Base-by-base conservation (phyloP, 2,797 vertebrate species). In the Hypotaenidia philippensis region DNA sequence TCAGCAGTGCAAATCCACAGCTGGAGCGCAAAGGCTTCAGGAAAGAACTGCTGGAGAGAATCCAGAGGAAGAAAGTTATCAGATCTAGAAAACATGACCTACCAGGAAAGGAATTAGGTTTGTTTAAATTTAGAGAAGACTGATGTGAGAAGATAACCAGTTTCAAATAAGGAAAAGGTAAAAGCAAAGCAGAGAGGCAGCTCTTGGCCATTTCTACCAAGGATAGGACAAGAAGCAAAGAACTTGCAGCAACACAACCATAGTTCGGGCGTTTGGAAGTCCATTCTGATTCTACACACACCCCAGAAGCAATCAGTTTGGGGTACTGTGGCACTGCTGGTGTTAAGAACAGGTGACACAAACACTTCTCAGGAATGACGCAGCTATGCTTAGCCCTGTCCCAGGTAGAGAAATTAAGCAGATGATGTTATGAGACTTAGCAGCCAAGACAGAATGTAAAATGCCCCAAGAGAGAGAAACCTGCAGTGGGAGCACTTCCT, bases 71-170 rank as follows among this genome's bases (percentile, higher is more conserved):
- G 83, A 95, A 95, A 94, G 52, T 92, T 97, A 96, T 95, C 94
- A 97, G 95, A 97, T 97, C 92, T 89, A 96, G 90, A 95, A 94
- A 96, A 92, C 40, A 97, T 97, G 95, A 97, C 86, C 90, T 97
- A 96, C 90, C 70, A 95, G 55, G 93, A 97, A 97, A 96, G 96
- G 95, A 97, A 96, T 96, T 96, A 76, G 47, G 88, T 56, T 91
- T 97, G 93, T 93, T 95, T 96, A 94, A 96, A 92, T 95, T 94
- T 95, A 90, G 95, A 93, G 93, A 96, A 89, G 90, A 76, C 70
- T 70, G 90, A 95, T 96, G 70, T 79, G 83, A 86, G 36, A 91
- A 94, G 96, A 97, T 96, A 97, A 97, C 47, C 38, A 76, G 70
- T 95, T 92, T 96, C 86, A 96, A 95, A 95, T 90, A 95, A 87